Conservation (phyloP, 2,113 vertebrate species). For the Lutjanus erythropterus region DNA sequence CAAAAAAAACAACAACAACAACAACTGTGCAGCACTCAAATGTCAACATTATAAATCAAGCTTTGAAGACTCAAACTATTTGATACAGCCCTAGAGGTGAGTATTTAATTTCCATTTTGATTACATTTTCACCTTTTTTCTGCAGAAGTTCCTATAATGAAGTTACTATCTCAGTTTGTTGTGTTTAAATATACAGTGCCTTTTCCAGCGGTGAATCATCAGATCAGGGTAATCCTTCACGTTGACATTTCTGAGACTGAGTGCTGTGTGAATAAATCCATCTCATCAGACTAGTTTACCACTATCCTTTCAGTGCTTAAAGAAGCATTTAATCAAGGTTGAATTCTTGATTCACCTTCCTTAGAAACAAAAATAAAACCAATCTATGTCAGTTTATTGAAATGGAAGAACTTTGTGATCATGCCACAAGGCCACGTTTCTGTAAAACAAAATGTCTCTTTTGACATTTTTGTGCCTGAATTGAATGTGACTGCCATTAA, state of each 20-base stretch:
- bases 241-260: constrained; percentile 5
- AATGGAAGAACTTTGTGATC: constrained; percentile 6
- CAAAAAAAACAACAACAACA: too few relatives aligned
- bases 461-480: constrained; percentile 21
- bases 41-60: too few relatives aligned
- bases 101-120: background rate
- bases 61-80: too few relatives aligned
- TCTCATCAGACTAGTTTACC: background rate
- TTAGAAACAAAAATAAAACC: background rate
- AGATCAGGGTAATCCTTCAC: background rate
- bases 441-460: constrained; percentile 24
- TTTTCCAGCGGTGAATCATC: background rate
- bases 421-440: constrained; percentile 15
- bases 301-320: background rate
- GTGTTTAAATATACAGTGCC: background rate
- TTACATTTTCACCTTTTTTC: background rate
- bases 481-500: background rate
- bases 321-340: background rate
- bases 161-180: background rate
- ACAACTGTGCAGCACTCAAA: too few relatives aligned
- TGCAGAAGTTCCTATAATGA: background rate
- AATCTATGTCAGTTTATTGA: constrained; percentile 17
- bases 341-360: background rate
- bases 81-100: too few relatives aligned
- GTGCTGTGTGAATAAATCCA: constrained; percentile 4